phyloP scores from a whole-genome alignment of 2,797 vertebrate species.

The Enteromius thamalakanensis region DNA sequence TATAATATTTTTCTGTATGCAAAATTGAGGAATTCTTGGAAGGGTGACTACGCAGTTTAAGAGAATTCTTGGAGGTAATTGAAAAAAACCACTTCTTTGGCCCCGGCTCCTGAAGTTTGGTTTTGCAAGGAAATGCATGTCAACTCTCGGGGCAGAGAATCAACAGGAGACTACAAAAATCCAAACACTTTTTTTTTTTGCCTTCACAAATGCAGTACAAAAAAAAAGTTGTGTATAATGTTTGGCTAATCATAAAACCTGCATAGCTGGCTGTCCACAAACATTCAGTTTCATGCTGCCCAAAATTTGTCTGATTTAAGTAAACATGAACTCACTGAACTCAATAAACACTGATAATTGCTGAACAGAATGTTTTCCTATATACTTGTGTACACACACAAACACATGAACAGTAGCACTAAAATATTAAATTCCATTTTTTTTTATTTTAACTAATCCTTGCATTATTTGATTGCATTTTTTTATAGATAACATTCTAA shows the following conservation, averaged over 20 bases:
- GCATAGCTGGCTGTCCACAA: constrained; percentile 23
- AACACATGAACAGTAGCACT: not conserved
- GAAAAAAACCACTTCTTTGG: constrained; percentile 60
- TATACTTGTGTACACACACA: not conserved
- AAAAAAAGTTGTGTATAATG: constrained; percentile 42
- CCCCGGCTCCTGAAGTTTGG: constrained; percentile 59
- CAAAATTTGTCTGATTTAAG: constrained; percentile 1
- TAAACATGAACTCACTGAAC: constrained; percentile 6
- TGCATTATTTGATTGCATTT: not conserved
- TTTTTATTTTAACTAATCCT: not conserved
- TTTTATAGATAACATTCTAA: not conserved
- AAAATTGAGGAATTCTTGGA: constrained; percentile 59
- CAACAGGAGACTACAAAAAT: constrained; percentile 49
- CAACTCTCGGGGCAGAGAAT: constrained; percentile 56
- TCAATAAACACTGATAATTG: not conserved
- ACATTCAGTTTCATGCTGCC: constrained; percentile 23
- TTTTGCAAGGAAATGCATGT: constrained; percentile 63
- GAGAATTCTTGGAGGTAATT: constrained; percentile 61
- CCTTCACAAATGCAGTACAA: constrained; percentile 47
- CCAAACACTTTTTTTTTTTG: constrained; percentile 29
- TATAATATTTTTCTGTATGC: constrained; percentile 22
- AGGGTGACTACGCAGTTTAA: constrained; percentile 64
- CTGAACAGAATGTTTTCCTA: not conserved
- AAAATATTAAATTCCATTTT: not conserved
- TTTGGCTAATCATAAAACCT: constrained; percentile 46